Percentiles rank a stretch among this genome's conserved stretches.
phyloP scores from a whole-genome alignment of 2,113 vertebrate genomes.

The Suncus etruscus region DNA sequence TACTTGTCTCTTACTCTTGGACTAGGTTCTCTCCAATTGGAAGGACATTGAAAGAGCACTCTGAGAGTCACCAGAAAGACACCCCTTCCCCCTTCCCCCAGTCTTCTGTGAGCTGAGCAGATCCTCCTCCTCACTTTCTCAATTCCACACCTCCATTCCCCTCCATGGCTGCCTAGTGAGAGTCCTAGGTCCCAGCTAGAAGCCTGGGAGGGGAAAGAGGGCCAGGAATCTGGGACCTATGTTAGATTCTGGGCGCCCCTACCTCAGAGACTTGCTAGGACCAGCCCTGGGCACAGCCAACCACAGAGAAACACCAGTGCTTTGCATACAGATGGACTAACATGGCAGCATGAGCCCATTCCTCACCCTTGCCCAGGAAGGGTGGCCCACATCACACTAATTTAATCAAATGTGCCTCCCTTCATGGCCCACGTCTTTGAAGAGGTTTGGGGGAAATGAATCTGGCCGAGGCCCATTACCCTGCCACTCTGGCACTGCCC shows the following conservation, averaged over 20 bases:
- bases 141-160: neutral
- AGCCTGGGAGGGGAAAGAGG: conserved; percentile 17
- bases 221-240: neutral
- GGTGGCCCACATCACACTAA: conserved; percentile 64
- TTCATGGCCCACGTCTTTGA: conserved; percentile 67
- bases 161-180: conserved; percentile 6
- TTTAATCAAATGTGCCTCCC: conserved; percentile 81
- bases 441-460: conserved; percentile 66
- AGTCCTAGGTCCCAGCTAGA: conserved; percentile 46
- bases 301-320: conserved; percentile 32
- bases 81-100: neutral
- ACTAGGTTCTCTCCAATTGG: too few relatives aligned
- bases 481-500: conserved; percentile 68
- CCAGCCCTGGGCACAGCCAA: conserved; percentile 35
- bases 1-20: too few relatives aligned
- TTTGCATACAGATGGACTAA: conserved; percentile 56
- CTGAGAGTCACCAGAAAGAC: conserved; percentile 63
- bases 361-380: conserved; percentile 67
- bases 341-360: conserved; percentile 67
- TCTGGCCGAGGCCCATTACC: conserved; percentile 71
- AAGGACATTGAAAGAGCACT: conserved; percentile 56
- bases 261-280: conserved; percentile 12
- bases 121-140: neutral
- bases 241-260: conserved; percentile 38
- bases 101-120: conserved; percentile 62